Percentiles rank a stretch among this genome's conserved stretches.
These are phyloP conservation scores for Sylvilagus bachmani DNA, from an alignment of 2,113 vertebrate species.

Conservation along the genomic window DNA sequence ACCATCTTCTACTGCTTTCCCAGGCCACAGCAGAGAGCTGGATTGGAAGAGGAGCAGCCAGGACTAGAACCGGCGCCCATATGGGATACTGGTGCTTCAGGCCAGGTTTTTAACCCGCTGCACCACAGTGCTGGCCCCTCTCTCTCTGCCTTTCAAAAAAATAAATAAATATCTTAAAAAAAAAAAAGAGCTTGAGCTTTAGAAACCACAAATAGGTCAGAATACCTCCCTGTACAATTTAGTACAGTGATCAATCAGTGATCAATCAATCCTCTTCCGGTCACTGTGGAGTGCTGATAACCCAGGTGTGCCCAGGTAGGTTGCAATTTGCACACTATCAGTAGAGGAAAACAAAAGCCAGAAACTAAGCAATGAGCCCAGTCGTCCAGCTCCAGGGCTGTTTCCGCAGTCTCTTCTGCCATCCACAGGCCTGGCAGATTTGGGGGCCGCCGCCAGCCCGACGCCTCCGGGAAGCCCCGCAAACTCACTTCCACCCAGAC, in stretches of 20 bases:
- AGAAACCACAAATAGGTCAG: slow-evolving; percentile 15
- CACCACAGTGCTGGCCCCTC: too few relatives aligned
- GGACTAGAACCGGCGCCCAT: too few relatives aligned
- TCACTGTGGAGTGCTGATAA: background rate
- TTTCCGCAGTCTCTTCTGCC: background rate
- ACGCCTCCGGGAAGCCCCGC: background rate
- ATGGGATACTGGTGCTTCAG: too few relatives aligned
- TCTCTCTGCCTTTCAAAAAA: too few relatives aligned
- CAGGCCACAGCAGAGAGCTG: too few relatives aligned
- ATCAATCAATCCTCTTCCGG: background rate
- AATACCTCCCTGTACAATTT: background rate
- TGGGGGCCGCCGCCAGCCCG: background rate
- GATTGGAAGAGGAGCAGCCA: too few relatives aligned
- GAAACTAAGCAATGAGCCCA: background rate
- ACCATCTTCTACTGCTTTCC: too few relatives aligned
- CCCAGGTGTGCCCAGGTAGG: background rate
- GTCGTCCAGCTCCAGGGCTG: background rate
- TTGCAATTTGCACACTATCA: background rate
- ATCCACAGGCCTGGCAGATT: background rate
- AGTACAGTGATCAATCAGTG: background rate
- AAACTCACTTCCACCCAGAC: background rate
- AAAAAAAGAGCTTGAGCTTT: slow-evolving; percentile 1
- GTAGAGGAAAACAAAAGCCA: background rate
- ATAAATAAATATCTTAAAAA: background rate
- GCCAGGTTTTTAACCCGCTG: too few relatives aligned